These are phyloP conservation scores for Patagioenas fasciata DNA, from an alignment of 2,113 vertebrate genomes.

Conservation along the genomic window DNA sequence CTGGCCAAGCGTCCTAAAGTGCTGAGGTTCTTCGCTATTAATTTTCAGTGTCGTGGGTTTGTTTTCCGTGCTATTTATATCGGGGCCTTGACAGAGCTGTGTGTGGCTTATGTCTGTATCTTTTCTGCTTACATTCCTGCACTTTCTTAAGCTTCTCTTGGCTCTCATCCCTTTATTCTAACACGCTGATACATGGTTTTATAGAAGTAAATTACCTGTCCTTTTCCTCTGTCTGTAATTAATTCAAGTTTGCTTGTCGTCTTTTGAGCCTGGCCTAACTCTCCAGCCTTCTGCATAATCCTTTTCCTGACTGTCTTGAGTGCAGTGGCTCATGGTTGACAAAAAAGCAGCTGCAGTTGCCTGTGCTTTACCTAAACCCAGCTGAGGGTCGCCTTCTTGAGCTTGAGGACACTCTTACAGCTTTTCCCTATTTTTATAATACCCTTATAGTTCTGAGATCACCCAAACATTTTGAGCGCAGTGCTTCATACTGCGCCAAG, in stretches of 20 bases:
- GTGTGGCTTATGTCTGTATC: neutral
- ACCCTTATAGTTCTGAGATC: neutral
- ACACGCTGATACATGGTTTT: neutral
- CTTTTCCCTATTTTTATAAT: neutral
- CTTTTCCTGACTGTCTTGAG: neutral
- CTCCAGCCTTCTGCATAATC: neutral
- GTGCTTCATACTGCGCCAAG: neutral
- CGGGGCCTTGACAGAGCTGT: neutral
- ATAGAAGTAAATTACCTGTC: neutral
- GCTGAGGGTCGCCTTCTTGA: rapidly evolving
- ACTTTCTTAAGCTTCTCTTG: neutral
- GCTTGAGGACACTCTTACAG: rapidly evolving
- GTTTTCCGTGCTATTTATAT: conserved; percentile 9
- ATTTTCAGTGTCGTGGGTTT: neutral
- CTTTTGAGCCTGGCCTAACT: neutral
- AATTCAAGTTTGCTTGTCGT: neutral
- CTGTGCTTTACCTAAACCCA: neutral
- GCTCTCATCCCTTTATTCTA: neutral
- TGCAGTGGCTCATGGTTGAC: neutral
- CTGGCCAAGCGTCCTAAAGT: neutral
- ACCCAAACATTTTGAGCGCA: rapidly evolving
- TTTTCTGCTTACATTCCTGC: neutral
- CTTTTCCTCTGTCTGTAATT: neutral
- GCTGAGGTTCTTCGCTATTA: neutral
- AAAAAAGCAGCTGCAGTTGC: neutral